Evolutionary conservation across 2,888 invertebrate species (phyloP).

Genomic region (Diaprepes abbreviatus): DNA sequence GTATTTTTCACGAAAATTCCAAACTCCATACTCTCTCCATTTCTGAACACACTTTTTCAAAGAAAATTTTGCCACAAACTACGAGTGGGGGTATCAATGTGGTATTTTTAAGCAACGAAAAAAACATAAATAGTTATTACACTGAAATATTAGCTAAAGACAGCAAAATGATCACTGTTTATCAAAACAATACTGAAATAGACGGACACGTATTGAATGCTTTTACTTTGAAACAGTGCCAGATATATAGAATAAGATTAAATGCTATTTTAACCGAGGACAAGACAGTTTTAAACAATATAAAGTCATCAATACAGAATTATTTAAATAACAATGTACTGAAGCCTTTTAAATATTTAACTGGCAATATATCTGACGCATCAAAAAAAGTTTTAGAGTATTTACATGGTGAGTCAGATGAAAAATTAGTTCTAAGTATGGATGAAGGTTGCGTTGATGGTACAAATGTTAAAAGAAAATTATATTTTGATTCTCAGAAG

Average conservation of each 20-base stretch:
- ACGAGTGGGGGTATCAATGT: neutral
- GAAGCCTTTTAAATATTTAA: neutral
- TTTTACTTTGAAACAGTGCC: conserved; percentile 27
- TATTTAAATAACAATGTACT: neutral
- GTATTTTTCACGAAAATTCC: neutral
- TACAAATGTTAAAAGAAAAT: neutral
- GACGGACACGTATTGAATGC: neutral
- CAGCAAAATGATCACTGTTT: conserved; percentile 14
- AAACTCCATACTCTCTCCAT: neutral
- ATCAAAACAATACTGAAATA: conserved; percentile 30
- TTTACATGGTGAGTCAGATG: neutral
- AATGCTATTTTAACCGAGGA: conserved; percentile 5
- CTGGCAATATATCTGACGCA: neutral
- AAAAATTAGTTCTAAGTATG: conserved; percentile 3
- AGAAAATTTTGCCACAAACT: neutral
- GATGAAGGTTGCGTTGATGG: neutral
- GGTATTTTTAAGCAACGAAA: conserved; percentile 7
- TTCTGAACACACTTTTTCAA: neutral
- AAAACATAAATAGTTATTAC: neutral
- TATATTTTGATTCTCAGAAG: conserved; percentile 3
- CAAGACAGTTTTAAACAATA: neutral
- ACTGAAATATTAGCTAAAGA: conserved; percentile 3
- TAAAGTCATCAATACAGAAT: neutral
- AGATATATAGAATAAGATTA: conserved; percentile 23
- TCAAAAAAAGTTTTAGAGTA: neutral